These are phyloP conservation scores for Terrapene triunguis DNA, from an alignment of 2,113 vertebrate species.

Conservation along the genomic window DNA sequence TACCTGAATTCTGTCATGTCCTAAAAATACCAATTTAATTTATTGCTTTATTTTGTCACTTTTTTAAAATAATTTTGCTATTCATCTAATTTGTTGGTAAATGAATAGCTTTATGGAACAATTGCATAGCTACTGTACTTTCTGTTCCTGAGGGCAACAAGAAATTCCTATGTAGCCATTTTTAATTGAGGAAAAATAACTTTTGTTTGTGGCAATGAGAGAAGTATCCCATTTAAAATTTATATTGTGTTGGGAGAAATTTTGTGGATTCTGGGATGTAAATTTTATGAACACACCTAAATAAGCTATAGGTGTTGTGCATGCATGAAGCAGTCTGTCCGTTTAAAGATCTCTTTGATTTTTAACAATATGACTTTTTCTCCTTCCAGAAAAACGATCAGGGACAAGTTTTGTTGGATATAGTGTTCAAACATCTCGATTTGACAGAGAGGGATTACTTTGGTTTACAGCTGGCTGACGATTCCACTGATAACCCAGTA, in stretches of 20 bases:
- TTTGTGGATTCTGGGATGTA: neutral
- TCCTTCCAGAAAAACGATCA: conserved; percentile 92
- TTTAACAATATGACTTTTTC: conserved; percentile 11
- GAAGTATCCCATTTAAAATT: neutral
- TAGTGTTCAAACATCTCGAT: conserved; percentile 97
- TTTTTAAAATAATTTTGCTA: neutral
- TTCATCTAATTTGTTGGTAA: conserved; percentile 1
- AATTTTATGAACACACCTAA: neutral
- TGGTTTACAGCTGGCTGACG: conserved; percentile 95
- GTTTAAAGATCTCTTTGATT: neutral
- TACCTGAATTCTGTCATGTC: neutral
- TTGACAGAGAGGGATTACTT: conserved; percentile 99
- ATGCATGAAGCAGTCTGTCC: neutral
- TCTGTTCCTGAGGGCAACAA: neutral
- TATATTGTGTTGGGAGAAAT: neutral
- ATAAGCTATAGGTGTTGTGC: neutral
- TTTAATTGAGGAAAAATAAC: conserved; percentile 29
- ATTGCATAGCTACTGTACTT: neutral
- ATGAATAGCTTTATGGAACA: conserved; percentile 49
- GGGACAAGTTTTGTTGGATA: conserved; percentile 94
- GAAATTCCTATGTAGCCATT: conserved; percentile 48
- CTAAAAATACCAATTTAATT: neutral
- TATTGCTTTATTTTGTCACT: neutral
- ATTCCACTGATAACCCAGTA: conserved; percentile 93
- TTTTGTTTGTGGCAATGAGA: conserved; percentile 14